Base-by-base conservation (phyloP, 2,113 vertebrate species). In the Corydoras sp. region DNA sequence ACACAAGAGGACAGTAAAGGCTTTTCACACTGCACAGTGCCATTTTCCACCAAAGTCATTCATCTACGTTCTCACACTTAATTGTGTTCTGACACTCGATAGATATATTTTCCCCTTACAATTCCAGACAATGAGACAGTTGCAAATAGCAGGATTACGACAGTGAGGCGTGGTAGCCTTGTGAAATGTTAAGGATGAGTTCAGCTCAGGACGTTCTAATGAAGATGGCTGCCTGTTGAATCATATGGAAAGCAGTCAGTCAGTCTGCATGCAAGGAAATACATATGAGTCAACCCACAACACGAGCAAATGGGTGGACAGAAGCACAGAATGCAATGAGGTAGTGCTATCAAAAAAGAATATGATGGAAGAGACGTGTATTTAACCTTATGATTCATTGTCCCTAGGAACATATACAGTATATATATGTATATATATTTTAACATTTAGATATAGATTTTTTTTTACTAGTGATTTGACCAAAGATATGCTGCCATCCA, bases 1-100 rank as follows among this genome's bases (percentile, higher is more conserved):
- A 79, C 75, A 72, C 71, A 71, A 72, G 74, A 63, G 77, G 77
- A 72, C 74, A 70, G 72, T 79, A 62, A 73, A 73, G 62, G 7
- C 71, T 58, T 74, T 50, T 67, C 56, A 60, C 64, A 71, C 24
- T 31, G 30, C 29, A 50, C 51, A 63, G n/a, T 15, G 49, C 50
- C 12, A 5, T 35, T 65, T 18, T 14, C 58, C 35, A 58, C n/a
- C 62, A 59, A n/a, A 58, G 14, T n/a, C 71, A 72, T 65, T 58
- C 56, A 58, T 72, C 55, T 58, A 50, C 58, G 30, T 3, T 49
- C 62, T 58, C 62, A 58, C 31, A 53, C 30, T 58, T 49, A 61
- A 58, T 67, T 72, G 61, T 72, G 30, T 62, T 30, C 48, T 71
- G 58, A 55, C 62, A 55, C 51, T 55, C 65, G 58, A 72, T 43